Evolutionary conservation across 2,888 invertebrate species (phyloP), one percentile per base, ranked within the genome.

Genomic region (Plagodis dolabraria): DNA sequence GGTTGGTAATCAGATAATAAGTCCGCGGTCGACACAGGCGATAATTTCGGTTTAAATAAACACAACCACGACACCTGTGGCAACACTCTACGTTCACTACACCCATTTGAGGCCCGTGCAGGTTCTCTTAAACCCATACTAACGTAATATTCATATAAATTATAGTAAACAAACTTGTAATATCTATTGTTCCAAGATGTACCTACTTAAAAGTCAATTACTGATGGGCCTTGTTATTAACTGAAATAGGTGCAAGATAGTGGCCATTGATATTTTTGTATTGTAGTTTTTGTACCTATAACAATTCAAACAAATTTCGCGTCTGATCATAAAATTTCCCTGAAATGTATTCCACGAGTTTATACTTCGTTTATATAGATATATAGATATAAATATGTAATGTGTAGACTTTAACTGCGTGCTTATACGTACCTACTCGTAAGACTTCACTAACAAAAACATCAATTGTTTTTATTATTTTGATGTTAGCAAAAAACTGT

Each of bases 11-110:
- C 77, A 67, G 74, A 72, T 77, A 76, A 74, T 77, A 70, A 72
- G 72, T 70, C 61, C 50, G 55, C 52, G 58, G 69, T 68, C 74
- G 69, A 78, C 74, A 74, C 68, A 69, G 71, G 63, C 73, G 77
- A 79, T 83, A 82, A 84, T 85, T 86, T 83, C 71, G 82, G 79
- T 79, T 72, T 75, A 76, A 79, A 72, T 75, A 86, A 82, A 84
- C 72, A 80, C 60, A 80, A 46, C 42, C 12, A 22, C 11, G 47
- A 65, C 87, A 89, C 82, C 87, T 88, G 89, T 82, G 76, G 71
- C 68, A 86, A 87, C 79, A 86, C 47, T 57, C 64, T 68, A 67
- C 64, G 72, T 73, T 71, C 76, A 71, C 67, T 77, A 77, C 62
- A 82, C 85, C 85, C 80, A 69, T 70, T 76, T 78, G 85, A 77